Percentiles rank a stretch among this genome's conserved stretches.
These are phyloP conservation scores for Argyrosomus regius DNA, from an alignment of 2,797 vertebrate genomes.

Conservation along the genomic window DNA sequence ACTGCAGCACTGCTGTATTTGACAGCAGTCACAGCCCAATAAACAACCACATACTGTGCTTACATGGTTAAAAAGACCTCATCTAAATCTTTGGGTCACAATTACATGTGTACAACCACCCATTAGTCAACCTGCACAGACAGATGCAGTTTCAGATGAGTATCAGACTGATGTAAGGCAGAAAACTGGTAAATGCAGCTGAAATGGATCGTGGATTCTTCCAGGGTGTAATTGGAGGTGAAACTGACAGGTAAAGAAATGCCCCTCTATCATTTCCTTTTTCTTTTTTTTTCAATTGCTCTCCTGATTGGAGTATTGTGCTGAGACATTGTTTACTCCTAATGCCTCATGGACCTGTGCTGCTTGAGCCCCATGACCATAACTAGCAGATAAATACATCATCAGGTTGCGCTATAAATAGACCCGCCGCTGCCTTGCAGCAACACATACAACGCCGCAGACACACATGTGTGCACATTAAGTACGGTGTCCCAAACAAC, in stretches of 20 bases:
- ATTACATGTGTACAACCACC: neutral
- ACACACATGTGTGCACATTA: neutral
- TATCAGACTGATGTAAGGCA: neutral
- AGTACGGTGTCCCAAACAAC: neutral
- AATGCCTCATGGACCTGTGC: constrained; percentile 42
- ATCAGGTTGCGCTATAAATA: constrained; percentile 69
- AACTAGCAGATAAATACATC: constrained; percentile 65
- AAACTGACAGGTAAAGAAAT: constrained; percentile 37
- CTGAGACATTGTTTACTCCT: constrained; percentile 41
- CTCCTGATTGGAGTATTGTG: constrained; percentile 45
- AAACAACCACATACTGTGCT: neutral
- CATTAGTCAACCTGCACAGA: neutral
- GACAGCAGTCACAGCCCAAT: neutral
- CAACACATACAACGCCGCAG: constrained; percentile 21
- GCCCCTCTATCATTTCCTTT: neutral
- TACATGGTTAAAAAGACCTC: neutral
- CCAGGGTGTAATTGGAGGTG: constrained; percentile 1
- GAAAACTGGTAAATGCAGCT: neutral
- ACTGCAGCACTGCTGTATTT: neutral
- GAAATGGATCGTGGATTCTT: neutral
- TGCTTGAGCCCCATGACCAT: constrained; percentile 56
- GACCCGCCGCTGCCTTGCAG: constrained; percentile 21
- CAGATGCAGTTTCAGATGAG: neutral
- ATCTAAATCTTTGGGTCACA: neutral
- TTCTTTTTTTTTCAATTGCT: constrained; percentile 37